Evolutionary conservation across 1,140 invertebrate species (phyloP).

Genomic region (Phocides pigmalion): DNA sequence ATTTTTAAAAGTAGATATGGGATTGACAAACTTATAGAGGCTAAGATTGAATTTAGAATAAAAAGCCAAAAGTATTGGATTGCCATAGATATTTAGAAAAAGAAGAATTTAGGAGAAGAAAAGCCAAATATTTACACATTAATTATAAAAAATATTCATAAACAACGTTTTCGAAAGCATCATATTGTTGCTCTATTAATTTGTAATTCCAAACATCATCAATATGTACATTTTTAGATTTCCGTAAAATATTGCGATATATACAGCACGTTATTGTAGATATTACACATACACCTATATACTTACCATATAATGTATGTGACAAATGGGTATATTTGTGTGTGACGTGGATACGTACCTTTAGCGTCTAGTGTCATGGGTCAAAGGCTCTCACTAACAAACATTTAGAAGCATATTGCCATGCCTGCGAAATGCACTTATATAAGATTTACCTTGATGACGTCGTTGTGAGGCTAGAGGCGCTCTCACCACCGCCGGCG

Average conservation of each 20-base stretch:
- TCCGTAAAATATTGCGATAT: conserved; percentile 46
- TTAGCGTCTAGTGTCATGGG: conserved; percentile 7
- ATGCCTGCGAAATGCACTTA: conserved; percentile 50
- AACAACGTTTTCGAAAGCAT: conserved; percentile 16
- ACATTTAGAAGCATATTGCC: conserved; percentile 33
- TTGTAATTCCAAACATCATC: conserved; percentile 4
- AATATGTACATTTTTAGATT: conserved; percentile 5
- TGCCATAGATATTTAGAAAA: background rate
- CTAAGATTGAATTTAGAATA: conserved; percentile 6
- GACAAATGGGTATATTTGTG: conserved; percentile 1
- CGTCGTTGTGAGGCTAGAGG: conserved; percentile 42
- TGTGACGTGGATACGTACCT: conserved; percentile 23
- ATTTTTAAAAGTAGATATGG: too few species aligned
- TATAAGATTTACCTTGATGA: conserved; percentile 66
- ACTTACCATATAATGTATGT: conserved; percentile 9
- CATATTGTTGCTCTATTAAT: conserved; percentile 12
- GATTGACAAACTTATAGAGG: too few species aligned
- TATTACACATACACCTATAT: conserved; percentile 8
- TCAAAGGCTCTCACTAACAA: conserved; percentile 6
- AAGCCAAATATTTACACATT: conserved; percentile 20
- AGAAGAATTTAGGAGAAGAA: conserved; percentile 12
- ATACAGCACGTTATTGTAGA: conserved; percentile 56
- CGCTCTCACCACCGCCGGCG: conserved; percentile 59
- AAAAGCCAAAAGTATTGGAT: conserved; percentile 8
- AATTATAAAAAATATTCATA: conserved; percentile 1